Evolutionary conservation across 2,113 vertebrate genomes (phyloP).

Genomic region (Dolichallabes microphthalmus): DNA sequence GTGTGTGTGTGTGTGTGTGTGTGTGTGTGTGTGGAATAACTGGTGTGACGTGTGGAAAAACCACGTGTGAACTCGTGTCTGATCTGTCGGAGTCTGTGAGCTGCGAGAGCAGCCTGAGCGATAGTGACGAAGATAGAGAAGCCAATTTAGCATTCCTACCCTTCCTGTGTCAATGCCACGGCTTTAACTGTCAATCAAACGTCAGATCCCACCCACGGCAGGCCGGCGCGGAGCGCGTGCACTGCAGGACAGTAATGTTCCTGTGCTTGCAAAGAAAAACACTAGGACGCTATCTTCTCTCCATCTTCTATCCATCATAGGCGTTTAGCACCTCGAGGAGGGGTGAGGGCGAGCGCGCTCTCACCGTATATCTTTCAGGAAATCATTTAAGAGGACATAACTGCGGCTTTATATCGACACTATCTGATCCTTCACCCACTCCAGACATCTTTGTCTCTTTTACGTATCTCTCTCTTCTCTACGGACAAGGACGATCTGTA

Average conservation of each 20-base stretch:
- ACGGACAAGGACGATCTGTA: not conserved
- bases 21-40: not conserved
- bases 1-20: not conserved
- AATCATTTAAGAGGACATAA: not conserved
- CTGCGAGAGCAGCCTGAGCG: not conserved
- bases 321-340: no score
- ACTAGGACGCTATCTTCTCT: not conserved
- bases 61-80: not conserved
- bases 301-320: not conserved
- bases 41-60: not conserved
- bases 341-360: no score
- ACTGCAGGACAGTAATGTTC: not conserved
- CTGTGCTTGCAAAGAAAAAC: not conserved
- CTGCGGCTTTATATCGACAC: not conserved
- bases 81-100: not conserved
- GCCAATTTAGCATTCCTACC: not conserved
- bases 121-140: slow-evolving; percentile 18
- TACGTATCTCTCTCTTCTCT: not conserved
- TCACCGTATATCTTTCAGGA: not conserved
- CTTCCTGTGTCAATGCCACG: not conserved
- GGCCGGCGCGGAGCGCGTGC: not conserved
- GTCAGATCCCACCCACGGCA: not conserved
- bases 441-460: not conserved
- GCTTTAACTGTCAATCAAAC: slow-evolving; percentile 14
- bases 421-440: not conserved